Evolutionary conservation across 2,113 vertebrate species (phyloP).

Genomic region (Galeopterus variegatus): DNA sequence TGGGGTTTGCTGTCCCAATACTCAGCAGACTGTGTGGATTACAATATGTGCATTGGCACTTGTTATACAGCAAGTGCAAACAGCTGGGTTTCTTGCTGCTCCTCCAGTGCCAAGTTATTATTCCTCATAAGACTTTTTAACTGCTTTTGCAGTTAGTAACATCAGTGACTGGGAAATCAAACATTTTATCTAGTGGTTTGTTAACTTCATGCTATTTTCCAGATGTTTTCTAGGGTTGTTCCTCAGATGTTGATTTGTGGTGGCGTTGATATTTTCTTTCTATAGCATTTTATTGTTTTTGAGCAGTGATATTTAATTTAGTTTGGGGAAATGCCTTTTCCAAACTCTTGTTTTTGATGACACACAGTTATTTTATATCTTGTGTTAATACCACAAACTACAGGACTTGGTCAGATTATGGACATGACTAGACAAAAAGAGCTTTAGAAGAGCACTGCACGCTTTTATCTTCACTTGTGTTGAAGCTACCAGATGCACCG

Average conservation of each 20-base stretch:
- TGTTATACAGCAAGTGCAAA: slow-evolving; percentile 59
- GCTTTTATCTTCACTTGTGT: background rate
- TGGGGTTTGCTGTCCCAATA: background rate
- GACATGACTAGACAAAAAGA: slow-evolving; percentile 32
- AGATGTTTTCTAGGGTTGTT: slow-evolving; percentile 77
- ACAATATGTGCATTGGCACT: slow-evolving; percentile 47
- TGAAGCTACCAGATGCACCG: background rate
- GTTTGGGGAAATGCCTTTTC: slow-evolving; percentile 76
- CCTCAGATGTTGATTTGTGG: slow-evolving; percentile 77
- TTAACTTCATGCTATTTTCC: slow-evolving; percentile 73
- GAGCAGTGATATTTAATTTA: slow-evolving; percentile 75
- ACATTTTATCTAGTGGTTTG: slow-evolving; percentile 74
- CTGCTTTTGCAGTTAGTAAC: slow-evolving; percentile 79
- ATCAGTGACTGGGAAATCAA: slow-evolving; percentile 74
- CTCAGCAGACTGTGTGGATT: background rate
- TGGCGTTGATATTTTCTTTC: slow-evolving; percentile 78
- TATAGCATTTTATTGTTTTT: slow-evolving; percentile 77
- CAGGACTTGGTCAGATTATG: background rate
- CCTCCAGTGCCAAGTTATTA: slow-evolving; percentile 65
- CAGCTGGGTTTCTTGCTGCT: slow-evolving; percentile 75
- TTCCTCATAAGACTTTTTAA: slow-evolving; percentile 63
- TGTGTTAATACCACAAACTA: slow-evolving; percentile 33
- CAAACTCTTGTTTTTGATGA: slow-evolving; percentile 73
- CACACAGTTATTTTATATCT: slow-evolving; percentile 52
- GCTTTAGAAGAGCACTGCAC: background rate